Conservation (phyloP, 64 coral and sea anemone genomes). For the Montipora efflorescens region DNA sequence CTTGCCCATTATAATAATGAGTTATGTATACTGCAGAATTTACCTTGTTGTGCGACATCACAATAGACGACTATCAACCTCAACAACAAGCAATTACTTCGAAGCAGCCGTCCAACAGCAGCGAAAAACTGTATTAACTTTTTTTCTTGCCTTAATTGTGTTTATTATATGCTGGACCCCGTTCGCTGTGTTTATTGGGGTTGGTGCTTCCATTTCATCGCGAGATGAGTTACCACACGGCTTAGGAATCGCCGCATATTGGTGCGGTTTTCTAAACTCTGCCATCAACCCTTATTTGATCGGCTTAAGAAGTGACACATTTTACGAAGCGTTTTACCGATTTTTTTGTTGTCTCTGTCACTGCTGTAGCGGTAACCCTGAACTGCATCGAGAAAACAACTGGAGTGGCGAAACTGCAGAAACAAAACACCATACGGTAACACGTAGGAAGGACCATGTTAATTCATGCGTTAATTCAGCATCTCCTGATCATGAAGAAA, state of each 20-base stretch:
- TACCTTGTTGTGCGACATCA: constrained; percentile 63
- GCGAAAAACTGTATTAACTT: constrained; percentile 78
- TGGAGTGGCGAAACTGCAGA: background rate
- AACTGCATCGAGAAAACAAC: background rate
- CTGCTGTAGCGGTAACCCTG: background rate
- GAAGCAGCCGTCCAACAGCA: constrained; percentile 57
- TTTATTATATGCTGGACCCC: constrained; percentile 88
- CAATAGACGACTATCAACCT: constrained; percentile 76
- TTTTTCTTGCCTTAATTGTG: constrained; percentile 85
- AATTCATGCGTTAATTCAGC: background rate
- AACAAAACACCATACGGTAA: background rate
- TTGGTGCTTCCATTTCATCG: constrained; percentile 62
- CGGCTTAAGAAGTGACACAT: constrained; percentile 79
- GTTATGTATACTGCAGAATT: constrained; percentile 72
- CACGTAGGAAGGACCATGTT: background rate
- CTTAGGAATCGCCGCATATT: constrained; percentile 84
- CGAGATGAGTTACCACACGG: constrained; percentile 77
- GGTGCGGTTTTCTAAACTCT: constrained; percentile 87
- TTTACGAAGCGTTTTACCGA: constrained; percentile 63
- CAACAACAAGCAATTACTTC: constrained; percentile 50
- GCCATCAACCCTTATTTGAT: constrained; percentile 89
- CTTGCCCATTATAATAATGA: constrained; percentile 76
- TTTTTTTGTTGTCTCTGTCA: constrained; percentile 62
- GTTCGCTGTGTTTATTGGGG: constrained; percentile 80
- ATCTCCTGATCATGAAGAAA: background rate